phyloP scores from a whole-genome alignment of 2,113 vertebrate genomes.

The Ramphastos sulfuratus region DNA sequence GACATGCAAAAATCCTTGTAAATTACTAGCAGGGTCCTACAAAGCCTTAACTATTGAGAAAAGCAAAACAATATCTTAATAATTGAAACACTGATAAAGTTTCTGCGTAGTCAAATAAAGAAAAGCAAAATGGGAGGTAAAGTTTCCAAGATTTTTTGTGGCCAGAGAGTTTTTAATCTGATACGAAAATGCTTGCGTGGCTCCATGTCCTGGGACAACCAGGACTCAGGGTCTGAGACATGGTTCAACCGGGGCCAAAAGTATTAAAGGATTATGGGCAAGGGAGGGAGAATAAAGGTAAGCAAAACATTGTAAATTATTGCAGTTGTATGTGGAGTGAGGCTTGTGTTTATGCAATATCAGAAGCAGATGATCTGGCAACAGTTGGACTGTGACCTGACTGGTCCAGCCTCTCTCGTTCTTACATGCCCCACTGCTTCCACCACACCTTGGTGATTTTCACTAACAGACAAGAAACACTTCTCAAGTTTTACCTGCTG shows the following conservation, averaged over 20 bases:
- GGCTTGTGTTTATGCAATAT: not conserved
- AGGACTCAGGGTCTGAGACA: not conserved
- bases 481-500: not conserved
- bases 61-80: conserved; percentile 68
- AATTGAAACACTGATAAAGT: conserved; percentile 69
- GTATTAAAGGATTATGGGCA: conserved; percentile 27
- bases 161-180: conserved; percentile 56
- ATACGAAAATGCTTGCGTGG: conserved; percentile 2
- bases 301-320: conserved; percentile 33
- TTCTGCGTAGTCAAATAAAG: conserved; percentile 53
- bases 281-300: not conserved
- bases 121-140: conserved; percentile 42
- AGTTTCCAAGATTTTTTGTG: conserved; percentile 60
- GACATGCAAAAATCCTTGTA: conserved; percentile 56
- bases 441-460: not conserved
- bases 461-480: not conserved
- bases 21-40: conserved; percentile 62
- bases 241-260: conserved; percentile 44
- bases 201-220: conserved; percentile 21
- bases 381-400: not conserved
- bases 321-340: not conserved
- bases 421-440: not conserved
- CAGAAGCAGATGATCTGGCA: conserved; percentile 19
- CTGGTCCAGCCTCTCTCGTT: not conserved
- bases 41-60: conserved; percentile 61